Evolutionary conservation across 2,113 vertebrate species (phyloP).

Genomic region (Pongo pygmaeus): DNA sequence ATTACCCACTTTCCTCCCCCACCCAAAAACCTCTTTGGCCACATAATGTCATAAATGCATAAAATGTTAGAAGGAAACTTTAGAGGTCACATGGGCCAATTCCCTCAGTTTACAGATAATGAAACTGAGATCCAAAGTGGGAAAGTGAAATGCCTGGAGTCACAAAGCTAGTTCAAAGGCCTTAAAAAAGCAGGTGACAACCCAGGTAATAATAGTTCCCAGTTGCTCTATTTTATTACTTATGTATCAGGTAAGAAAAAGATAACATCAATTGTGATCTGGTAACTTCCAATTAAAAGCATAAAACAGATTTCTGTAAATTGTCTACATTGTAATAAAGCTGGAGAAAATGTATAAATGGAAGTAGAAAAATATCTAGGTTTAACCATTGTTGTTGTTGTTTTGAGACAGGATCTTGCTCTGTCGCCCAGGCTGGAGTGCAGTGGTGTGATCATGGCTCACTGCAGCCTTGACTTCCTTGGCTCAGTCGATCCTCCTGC

Average conservation of each 20-base stretch:
- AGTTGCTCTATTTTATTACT: background rate
- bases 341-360: background rate
- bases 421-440: too few species aligned
- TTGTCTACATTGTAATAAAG: background rate
- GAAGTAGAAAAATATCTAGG: background rate
- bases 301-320: background rate
- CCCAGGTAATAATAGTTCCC: background rate
- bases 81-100: background rate
- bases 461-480: too few species aligned
- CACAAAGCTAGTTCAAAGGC: background rate
- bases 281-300: background rate
- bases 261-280: background rate
- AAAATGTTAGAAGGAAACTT: background rate
- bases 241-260: conserved; percentile 4
- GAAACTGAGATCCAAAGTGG: conserved; percentile 29
- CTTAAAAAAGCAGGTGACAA: background rate
- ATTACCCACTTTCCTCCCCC: background rate
- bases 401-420: too few species aligned
- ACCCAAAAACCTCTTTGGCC: background rate
- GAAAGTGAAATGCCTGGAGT: background rate
- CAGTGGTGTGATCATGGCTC: too few species aligned
- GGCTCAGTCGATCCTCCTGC: too few species aligned
- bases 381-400: background rate
- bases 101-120: background rate
- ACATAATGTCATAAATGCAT: background rate